phyloP scores from a whole-genome alignment of 23 tunicate species.

The Pegea sp. region DNA sequence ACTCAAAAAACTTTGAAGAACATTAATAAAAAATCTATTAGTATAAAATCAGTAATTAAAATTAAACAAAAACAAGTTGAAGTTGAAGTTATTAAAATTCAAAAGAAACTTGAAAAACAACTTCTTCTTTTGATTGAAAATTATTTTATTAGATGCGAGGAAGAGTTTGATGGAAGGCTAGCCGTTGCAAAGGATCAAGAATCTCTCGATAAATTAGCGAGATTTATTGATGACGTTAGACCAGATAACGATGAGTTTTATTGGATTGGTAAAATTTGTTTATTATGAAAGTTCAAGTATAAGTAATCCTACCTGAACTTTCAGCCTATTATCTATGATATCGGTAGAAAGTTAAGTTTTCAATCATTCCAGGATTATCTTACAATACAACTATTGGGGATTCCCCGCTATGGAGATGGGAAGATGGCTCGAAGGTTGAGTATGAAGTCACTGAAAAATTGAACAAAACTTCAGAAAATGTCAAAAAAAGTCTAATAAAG shows the following conservation, averaged over 20 bases:
- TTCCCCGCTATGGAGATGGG: conserved; percentile 77
- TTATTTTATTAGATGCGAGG: conserved; percentile 20
- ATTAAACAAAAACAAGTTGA: too few relatives aligned
- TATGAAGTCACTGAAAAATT: conserved; percentile 51
- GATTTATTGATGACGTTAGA: conserved; percentile 46
- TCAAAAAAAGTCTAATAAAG: conserved; percentile 25
- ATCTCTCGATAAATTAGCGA: conserved; percentile 45
- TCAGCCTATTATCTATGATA: too few relatives aligned
- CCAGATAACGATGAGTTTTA: conserved; percentile 46
- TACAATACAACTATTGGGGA: conserved; percentile 62
- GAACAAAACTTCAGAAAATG: conserved; percentile 12
- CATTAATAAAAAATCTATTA: too few relatives aligned
- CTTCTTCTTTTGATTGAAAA: too few relatives aligned
- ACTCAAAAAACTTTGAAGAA: too few relatives aligned
- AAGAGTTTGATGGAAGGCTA: conserved; percentile 23
- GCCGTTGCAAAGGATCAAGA: conserved; percentile 76
- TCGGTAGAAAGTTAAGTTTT: too few relatives aligned
- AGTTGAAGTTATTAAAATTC: too few relatives aligned
- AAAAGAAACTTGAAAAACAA: too few relatives aligned
- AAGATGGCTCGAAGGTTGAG: conserved; percentile 54
- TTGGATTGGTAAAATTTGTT: conserved; percentile 95
- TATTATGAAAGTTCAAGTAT: too few relatives aligned
- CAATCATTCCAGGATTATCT: conserved; percentile 36
- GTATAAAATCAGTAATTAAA: too few relatives aligned
- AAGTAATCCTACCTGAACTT: too few relatives aligned